Conservation (phyloP, 1,140 invertebrate species). For the Plodia interpunctella region DNA sequence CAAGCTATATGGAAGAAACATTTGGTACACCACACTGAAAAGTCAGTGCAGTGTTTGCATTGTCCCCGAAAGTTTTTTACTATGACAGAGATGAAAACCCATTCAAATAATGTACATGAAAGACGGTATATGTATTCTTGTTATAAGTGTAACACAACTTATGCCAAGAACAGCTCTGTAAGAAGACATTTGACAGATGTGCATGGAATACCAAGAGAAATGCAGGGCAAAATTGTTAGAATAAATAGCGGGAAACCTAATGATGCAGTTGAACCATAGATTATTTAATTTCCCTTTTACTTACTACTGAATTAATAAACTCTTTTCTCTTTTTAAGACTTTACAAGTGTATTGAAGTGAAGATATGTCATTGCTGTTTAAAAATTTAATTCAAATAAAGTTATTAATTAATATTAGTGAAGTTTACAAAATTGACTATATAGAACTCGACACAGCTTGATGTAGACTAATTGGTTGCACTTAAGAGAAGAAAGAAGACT, state of each 20-base stretch:
- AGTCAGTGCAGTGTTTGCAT: constrained; percentile 47
- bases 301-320: too few species aligned
- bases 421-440: too few species aligned
- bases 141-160: constrained; percentile 47
- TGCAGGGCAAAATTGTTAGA: constrained; percentile 52
- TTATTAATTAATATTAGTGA: too few species aligned
- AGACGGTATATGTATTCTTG: constrained; percentile 56
- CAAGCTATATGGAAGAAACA: constrained; percentile 58
- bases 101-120: constrained; percentile 56
- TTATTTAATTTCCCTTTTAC: too few species aligned
- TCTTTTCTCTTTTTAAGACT: too few species aligned
- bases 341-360: too few species aligned
- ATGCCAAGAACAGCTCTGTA: constrained; percentile 50
- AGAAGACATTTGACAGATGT: constrained; percentile 50
- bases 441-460: too few species aligned
- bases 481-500: too few species aligned
- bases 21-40: constrained; percentile 51
- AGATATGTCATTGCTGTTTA: too few species aligned
- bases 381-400: too few species aligned
- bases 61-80: constrained; percentile 55
- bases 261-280: not conserved
- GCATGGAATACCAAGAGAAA: constrained; percentile 56
- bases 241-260: constrained; percentile 33
- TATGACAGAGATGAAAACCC: constrained; percentile 43
- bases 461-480: too few species aligned